Evolutionary conservation across 2,888 invertebrate genomes (phyloP).

Genomic region (Acanthopleura granulata): DNA sequence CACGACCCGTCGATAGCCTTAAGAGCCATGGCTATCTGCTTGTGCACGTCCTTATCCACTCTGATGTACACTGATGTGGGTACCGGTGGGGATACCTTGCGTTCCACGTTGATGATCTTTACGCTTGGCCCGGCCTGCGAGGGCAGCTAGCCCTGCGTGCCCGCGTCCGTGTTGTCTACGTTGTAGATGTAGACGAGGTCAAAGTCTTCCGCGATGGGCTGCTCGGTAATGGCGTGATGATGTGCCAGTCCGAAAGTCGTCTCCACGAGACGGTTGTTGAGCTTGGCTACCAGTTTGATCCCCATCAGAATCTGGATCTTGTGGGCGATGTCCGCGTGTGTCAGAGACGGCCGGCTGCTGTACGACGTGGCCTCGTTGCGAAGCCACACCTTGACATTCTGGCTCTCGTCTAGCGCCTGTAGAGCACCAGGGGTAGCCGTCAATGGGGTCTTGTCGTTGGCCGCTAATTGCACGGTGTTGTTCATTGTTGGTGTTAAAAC

Average conservation of each 20-base stretch:
- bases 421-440: not conserved
- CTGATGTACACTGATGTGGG: not conserved
- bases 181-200: not conserved
- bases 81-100: conserved; percentile 1
- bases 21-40: not conserved
- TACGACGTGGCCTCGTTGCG: not conserved
- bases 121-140: not conserved
- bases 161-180: not conserved
- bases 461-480: not conserved
- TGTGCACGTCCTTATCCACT: not conserved
- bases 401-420: not conserved
- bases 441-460: not conserved
- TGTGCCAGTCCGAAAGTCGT: not conserved
- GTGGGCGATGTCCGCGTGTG: not conserved
- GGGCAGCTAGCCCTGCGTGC: not conserved
- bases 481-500: too few species aligned
- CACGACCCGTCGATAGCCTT: not conserved
- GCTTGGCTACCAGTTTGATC: not conserved
- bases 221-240: not conserved
- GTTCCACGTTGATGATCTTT: conserved; percentile 1
- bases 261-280: conserved; percentile 1
- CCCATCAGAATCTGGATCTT: not conserved
- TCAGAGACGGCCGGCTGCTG: not conserved
- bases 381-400: not conserved
- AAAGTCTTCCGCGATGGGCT: not conserved